A percentile compares a stretch with the other conserved stretches of the same genome.
These are phyloP conservation scores for Cherax destructor DNA, from an alignment of 1,140 invertebrate species.

Conservation along the genomic window DNA sequence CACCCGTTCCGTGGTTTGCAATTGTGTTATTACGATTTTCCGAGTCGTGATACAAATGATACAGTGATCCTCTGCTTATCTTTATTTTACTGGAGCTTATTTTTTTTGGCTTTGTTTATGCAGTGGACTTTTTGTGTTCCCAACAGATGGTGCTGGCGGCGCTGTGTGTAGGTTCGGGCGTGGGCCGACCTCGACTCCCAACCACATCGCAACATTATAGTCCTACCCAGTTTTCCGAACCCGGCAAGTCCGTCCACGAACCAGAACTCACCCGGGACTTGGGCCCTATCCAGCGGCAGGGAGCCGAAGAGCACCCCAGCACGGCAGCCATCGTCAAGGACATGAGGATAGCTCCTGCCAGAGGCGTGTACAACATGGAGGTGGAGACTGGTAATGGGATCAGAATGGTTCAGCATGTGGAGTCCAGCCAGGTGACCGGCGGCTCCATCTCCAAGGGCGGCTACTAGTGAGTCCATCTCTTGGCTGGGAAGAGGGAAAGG, in stretches of 20 bases:
- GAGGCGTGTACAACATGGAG: conserved; percentile 13
- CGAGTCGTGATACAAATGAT: too few relatives aligned
- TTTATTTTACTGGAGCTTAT: too few relatives aligned
- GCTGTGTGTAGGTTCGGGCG: not conserved
- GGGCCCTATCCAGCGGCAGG: not conserved
- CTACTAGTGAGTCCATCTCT: conserved; percentile 16
- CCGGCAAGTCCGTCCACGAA: not conserved
- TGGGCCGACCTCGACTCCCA: not conserved
- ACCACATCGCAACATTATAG: not conserved
- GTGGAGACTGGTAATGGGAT: conserved; percentile 29
- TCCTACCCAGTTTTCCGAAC: not conserved
- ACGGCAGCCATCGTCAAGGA: conserved; percentile 21
- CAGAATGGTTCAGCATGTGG: conserved; percentile 21
- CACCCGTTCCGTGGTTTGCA: too few relatives aligned
- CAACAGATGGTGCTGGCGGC: conserved; percentile 1
- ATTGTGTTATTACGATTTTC: too few relatives aligned
- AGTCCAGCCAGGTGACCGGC: not conserved
- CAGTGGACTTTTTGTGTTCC: not conserved
- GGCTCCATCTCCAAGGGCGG: conserved; percentile 27
- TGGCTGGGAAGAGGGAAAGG: too few relatives aligned
- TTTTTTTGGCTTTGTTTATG: too few relatives aligned
- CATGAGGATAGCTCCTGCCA: not conserved
- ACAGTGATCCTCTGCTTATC: too few relatives aligned
- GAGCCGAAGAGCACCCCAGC: not conserved
- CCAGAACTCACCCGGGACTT: too few relatives aligned